Percentiles rank a stretch among this genome's conserved stretches.
Evolutionary conservation across 2,888 invertebrate species (phyloP).

Genomic region (Cybosia mesomella): DNA sequence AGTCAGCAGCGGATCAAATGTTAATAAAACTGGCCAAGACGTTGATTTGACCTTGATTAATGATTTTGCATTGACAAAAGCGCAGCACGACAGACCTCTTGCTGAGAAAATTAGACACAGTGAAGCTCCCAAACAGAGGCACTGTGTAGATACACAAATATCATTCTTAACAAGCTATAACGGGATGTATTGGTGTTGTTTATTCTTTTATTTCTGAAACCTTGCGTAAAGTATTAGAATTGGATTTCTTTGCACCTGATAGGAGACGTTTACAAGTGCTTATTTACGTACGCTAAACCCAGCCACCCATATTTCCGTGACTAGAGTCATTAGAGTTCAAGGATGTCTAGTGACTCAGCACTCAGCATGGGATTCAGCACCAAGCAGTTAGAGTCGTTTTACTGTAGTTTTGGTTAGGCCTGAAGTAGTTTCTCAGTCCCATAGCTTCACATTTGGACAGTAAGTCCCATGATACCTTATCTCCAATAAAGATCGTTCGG

Average conservation of each 20-base stretch:
- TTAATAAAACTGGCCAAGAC: constrained; percentile 63
- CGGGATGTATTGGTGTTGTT: constrained; percentile 40
- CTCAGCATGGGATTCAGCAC: not conserved
- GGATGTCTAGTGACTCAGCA: not conserved
- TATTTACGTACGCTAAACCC: not conserved
- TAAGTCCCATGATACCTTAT: not conserved
- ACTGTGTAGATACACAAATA: constrained; percentile 57
- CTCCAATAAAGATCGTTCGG: not conserved
- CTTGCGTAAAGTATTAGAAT: not conserved
- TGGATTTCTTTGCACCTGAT: not conserved
- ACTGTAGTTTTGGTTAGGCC: not conserved
- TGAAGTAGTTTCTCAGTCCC: not conserved
- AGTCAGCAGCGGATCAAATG: constrained; percentile 67
- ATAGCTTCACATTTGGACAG: not conserved
- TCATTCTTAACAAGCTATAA: constrained; percentile 56
- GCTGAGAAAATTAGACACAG: constrained; percentile 78
- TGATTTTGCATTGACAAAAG: constrained; percentile 74
- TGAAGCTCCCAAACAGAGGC: constrained; percentile 57
- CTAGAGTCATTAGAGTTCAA: not conserved
- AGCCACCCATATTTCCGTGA: not conserved
- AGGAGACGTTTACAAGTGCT: not conserved
- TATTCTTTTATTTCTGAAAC: not conserved
- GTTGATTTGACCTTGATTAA: constrained; percentile 81
- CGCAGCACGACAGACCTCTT: constrained; percentile 74
- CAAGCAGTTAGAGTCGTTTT: not conserved